These are phyloP conservation scores for Drosophila pseudoananassae DNA, from an alignment of 1,140 invertebrate genomes.

Conservation along the genomic window DNA sequence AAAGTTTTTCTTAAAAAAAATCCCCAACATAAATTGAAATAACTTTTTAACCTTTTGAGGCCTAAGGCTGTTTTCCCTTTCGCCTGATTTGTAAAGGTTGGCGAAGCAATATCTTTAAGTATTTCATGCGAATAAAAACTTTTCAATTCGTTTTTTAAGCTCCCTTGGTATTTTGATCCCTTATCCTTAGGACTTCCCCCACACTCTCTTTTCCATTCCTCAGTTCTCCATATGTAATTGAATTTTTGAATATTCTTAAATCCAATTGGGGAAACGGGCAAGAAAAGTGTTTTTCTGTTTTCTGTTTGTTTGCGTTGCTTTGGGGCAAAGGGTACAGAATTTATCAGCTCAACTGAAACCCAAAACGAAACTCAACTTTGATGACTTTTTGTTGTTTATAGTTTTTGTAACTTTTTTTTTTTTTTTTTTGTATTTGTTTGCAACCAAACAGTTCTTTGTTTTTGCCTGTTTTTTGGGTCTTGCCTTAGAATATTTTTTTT, in stretches of 20 bases:
- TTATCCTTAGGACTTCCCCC: not conserved
- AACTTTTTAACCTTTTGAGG: not conserved
- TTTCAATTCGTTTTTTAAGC: constrained; percentile 32
- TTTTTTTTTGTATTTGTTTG: constrained; percentile 60
- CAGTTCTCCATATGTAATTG: constrained; percentile 16
- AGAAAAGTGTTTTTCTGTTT: constrained; percentile 32
- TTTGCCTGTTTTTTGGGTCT: constrained; percentile 47
- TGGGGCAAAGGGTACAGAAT: constrained; percentile 47
- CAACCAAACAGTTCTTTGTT: constrained; percentile 32
- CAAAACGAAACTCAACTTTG: constrained; percentile 52
- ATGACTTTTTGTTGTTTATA: constrained; percentile 62
- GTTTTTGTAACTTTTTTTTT: constrained; percentile 47
- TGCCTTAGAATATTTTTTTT: constrained; percentile 70
- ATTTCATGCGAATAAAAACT: constrained; percentile 24
- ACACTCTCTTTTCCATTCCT: not conserved
- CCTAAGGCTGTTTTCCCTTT: constrained; percentile 1
- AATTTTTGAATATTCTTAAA: constrained; percentile 50
- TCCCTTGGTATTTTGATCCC: constrained; percentile 10
- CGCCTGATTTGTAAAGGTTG: constrained; percentile 14
- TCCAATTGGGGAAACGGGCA: constrained; percentile 35
- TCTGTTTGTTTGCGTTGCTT: not conserved
- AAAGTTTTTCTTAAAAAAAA: not conserved
- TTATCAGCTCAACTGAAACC: constrained; percentile 53
- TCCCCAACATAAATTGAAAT: not conserved
- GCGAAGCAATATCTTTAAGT: constrained; percentile 23